phyloP scores from a whole-genome alignment of 2,797 vertebrate genomes.

The Halcyon chelicuti region DNA sequence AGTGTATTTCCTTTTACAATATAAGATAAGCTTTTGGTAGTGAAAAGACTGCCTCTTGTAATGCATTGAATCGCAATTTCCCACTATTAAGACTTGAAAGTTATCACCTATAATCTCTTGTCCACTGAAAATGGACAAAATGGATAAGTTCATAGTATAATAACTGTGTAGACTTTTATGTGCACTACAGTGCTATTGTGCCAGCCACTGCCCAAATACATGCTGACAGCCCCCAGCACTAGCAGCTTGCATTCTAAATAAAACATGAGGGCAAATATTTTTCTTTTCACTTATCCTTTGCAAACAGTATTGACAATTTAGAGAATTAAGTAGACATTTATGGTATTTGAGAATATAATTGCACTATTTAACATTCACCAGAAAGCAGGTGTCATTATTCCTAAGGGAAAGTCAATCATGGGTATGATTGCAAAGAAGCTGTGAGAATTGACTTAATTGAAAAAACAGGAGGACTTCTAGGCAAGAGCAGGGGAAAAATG shows the following conservation, averaged over 20 bases:
- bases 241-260: conserved; percentile 15
- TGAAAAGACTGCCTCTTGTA: background rate
- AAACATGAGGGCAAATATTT: conserved; percentile 43
- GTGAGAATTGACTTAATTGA: conserved; percentile 8
- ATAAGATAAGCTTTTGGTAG: background rate
- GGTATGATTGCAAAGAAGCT: conserved; percentile 7
- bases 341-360: conserved; percentile 54
- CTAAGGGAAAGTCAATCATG: background rate
- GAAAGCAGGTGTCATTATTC: conserved; percentile 39
- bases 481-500: background rate
- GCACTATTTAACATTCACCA: conserved; percentile 29
- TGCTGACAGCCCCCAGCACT: background rate
- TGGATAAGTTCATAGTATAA: background rate
- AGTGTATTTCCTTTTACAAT: background rate
- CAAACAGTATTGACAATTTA: conserved; percentile 43
- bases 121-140: background rate
- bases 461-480: background rate
- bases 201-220: background rate
- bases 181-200: background rate
- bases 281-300: conserved; percentile 45
- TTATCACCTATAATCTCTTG: background rate
- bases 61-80: background rate
- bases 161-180: background rate
- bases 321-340: conserved; percentile 35
- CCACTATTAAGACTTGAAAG: background rate